Percentiles rank a stretch among this genome's conserved stretches.
Conservation (phyloP, 2,888 invertebrate species). For the Trachelus stipa region DNA sequence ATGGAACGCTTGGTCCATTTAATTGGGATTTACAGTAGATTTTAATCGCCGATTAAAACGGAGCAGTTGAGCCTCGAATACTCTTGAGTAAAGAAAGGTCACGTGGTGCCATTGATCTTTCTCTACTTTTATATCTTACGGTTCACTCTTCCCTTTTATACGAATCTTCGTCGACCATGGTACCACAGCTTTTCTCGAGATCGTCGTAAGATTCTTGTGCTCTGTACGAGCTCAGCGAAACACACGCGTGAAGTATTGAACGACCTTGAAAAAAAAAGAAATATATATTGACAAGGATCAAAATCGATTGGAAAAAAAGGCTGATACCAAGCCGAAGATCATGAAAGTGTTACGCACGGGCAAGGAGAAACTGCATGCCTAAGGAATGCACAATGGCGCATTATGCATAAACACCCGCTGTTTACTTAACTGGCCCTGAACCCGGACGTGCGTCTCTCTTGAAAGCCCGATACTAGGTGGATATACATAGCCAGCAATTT, state of each 20-base stretch:
- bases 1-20: background rate
- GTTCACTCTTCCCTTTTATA: background rate
- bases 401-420: constrained; percentile 29
- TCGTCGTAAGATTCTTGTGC: background rate
- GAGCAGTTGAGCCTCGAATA: background rate
- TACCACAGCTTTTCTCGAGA: background rate
- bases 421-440: constrained; percentile 39
- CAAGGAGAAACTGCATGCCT: constrained; percentile 10
- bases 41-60: background rate
- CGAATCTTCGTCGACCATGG: no score
- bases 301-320: background rate
- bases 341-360: background rate
- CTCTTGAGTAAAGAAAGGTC: background rate
- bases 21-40: background rate
- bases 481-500: constrained; percentile 27
- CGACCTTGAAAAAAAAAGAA: background rate
- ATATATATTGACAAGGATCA: background rate
- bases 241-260: background rate
- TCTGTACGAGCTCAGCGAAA: background rate
- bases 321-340: background rate
- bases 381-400: constrained; percentile 25
- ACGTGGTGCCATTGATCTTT: background rate
- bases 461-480: constrained; percentile 7
- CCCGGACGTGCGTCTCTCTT: constrained; percentile 38
- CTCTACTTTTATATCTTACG: background rate